A percentile compares a stretch with the other conserved stretches of the same genome.
These are phyloP conservation scores for Zygogramma bicolorata DNA, from an alignment of 2,888 invertebrate species.

Conservation along the genomic window DNA sequence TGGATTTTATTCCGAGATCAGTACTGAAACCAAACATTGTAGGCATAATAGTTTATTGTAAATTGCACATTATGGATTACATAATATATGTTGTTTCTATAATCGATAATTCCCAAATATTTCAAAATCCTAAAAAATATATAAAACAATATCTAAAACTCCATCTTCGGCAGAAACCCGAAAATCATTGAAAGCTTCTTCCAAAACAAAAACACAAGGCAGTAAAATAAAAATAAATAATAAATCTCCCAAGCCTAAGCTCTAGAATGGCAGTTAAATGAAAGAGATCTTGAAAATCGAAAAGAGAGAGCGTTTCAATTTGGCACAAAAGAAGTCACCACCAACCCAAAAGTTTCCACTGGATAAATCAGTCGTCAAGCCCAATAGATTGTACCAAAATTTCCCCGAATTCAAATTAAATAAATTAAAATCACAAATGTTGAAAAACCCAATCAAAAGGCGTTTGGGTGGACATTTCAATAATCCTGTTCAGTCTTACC, in stretches of 20 bases:
- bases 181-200: background rate
- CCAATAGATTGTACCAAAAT: too few species aligned
- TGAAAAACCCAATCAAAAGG: too few species aligned
- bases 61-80: constrained; percentile 42
- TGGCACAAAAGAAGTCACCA: background rate
- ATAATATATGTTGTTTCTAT: constrained; percentile 27
- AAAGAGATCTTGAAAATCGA: background rate
- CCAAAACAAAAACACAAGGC: background rate
- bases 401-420: too few species aligned
- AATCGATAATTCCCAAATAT: constrained; percentile 7
- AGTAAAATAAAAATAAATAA: constrained; percentile 7
- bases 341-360: background rate
- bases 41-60: constrained; percentile 32
- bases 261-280: constrained; percentile 16
- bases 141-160: constrained; percentile 3
- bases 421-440: too few species aligned
- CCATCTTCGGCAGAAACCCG: background rate
- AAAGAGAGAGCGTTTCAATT: constrained; percentile 4
- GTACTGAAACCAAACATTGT: background rate
- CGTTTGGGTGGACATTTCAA: too few species aligned
- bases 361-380: too few species aligned
- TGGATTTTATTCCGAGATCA: background rate
- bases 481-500: background rate
- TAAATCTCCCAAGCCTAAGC: background rate
- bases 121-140: constrained; percentile 8